These are phyloP conservation scores for Mellivora capensis DNA, from an alignment of 2,113 vertebrate genomes.

Conservation along the genomic window DNA sequence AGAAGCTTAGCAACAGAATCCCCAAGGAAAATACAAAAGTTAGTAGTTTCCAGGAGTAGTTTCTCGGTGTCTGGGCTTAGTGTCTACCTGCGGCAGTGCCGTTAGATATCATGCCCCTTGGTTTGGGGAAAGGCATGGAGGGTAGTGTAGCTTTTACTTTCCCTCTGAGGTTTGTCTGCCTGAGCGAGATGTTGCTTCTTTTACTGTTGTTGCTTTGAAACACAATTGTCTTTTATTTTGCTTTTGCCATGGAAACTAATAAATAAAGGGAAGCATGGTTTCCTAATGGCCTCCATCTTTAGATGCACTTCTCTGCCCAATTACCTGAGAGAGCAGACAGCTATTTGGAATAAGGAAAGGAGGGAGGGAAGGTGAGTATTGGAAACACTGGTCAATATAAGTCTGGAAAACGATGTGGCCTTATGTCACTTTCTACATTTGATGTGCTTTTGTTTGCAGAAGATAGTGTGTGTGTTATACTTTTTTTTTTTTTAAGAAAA, in stretches of 20 bases:
- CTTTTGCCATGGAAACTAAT: conserved; percentile 55
- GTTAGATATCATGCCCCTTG: background rate
- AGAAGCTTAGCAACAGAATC: background rate
- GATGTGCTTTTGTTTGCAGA: background rate
- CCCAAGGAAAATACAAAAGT: background rate
- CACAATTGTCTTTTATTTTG: conserved; percentile 45
- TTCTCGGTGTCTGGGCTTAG: background rate
- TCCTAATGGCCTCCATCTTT: conserved; percentile 14
- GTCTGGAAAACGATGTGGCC: background rate
- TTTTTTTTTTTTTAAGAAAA: background rate
- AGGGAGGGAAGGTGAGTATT: background rate
- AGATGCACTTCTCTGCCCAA: background rate
- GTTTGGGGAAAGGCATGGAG: background rate
- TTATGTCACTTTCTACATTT: background rate
- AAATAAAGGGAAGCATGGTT: conserved; percentile 53
- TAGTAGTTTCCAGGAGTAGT: background rate
- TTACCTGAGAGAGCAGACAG: background rate
- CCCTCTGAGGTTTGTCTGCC: background rate
- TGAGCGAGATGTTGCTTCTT: background rate
- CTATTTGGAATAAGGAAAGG: background rate
- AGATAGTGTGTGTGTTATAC: background rate
- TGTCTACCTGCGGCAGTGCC: background rate
- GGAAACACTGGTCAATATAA: background rate
- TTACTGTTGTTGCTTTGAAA: conserved; percentile 42
- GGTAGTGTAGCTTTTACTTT: background rate